Evolutionary conservation across 1,140 invertebrate genomes (phyloP).

Genomic region (Aphaenogaster rudis): DNA sequence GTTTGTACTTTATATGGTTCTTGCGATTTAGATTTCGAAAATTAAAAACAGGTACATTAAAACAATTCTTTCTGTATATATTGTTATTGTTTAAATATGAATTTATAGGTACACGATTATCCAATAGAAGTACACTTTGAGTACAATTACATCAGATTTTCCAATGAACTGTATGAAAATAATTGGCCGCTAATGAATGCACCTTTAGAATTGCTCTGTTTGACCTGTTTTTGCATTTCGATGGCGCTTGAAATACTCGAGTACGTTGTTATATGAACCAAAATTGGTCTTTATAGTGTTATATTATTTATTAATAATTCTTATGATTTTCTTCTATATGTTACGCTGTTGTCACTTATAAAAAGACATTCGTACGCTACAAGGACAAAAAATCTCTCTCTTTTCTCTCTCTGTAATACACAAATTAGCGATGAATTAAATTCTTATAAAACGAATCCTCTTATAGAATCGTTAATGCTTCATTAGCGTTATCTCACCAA

Average conservation of each 20-base stretch:
- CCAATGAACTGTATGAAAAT: slow-evolving; percentile 80
- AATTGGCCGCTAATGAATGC: slow-evolving; percentile 83
- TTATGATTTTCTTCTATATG: not conserved
- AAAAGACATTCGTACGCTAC: not conserved
- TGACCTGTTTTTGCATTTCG: slow-evolving; percentile 52
- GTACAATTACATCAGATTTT: slow-evolving; percentile 56
- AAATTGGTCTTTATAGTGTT: slow-evolving; percentile 5
- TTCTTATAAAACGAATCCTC: not conserved
- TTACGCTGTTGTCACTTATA: not conserved
- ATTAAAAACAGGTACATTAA: not conserved
- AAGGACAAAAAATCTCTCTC: not conserved
- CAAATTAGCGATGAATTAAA: not conserved
- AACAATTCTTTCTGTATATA: not conserved
- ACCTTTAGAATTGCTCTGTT: slow-evolving; percentile 53
- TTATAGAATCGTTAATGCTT: not conserved
- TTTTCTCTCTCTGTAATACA: not conserved
- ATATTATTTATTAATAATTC: not conserved
- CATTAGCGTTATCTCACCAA: not conserved
- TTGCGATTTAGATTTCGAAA: not conserved
- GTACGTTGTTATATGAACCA: slow-evolving; percentile 9
- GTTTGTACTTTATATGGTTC: not conserved
- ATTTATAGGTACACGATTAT: not conserved
- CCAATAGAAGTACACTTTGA: slow-evolving; percentile 3
- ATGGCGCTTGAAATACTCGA: slow-evolving; percentile 42
- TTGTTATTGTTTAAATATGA: not conserved